These are phyloP conservation scores for Syrmaticus mikado DNA, from an alignment of 2,113 vertebrate genomes.

Conservation along the genomic window DNA sequence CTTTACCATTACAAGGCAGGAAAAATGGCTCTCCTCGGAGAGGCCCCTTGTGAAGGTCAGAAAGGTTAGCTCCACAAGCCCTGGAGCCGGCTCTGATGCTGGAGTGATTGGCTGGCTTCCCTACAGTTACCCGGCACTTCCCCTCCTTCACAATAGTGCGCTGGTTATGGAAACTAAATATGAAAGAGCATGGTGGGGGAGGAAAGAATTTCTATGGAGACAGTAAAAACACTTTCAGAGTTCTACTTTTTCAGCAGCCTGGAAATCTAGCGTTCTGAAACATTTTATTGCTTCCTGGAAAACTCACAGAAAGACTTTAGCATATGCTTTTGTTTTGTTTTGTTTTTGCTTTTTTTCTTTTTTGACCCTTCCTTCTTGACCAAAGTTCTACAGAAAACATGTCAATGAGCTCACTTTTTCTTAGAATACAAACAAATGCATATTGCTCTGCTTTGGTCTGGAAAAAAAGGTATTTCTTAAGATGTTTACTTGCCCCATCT, in stretches of 20 bases:
- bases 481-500: not conserved
- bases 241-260: conserved; percentile 42
- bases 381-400: not conserved
- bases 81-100: conserved; percentile 65
- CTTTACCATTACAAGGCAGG: conserved; percentile 78
- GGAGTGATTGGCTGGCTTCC: conserved; percentile 81
- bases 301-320: conserved; percentile 3
- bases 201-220: conserved; percentile 64
- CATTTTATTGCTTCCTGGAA: conserved; percentile 43
- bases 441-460: not conserved
- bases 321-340: not conserved
- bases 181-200: conserved; percentile 74
- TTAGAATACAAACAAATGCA: not conserved
- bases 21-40: conserved; percentile 81
- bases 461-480: not conserved
- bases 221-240: conserved; percentile 29
- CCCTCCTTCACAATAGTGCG: conserved; percentile 68
- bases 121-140: conserved; percentile 81
- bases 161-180: conserved; percentile 86
- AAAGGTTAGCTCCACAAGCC: conserved; percentile 67
- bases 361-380: not conserved
- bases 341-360: not conserved
- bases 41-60: conserved; percentile 85
- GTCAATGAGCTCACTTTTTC: not conserved
- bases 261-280: not conserved